Evolutionary conservation across 2,888 invertebrate species (phyloP).

Genomic region (Hoplodrina ambigua): DNA sequence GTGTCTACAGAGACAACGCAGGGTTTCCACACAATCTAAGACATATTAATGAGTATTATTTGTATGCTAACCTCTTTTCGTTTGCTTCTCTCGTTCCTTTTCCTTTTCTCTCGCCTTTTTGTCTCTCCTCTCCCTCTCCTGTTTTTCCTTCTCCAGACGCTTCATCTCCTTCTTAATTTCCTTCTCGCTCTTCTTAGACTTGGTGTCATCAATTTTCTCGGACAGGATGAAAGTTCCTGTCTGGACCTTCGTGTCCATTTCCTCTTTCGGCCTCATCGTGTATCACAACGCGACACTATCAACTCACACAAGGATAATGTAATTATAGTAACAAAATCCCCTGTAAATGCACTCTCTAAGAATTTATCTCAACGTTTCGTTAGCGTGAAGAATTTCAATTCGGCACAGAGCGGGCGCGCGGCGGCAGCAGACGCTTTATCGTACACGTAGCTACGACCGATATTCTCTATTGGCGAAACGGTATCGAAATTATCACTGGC

Average conservation of each 20-base stretch:
- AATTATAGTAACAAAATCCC: constrained; percentile 76
- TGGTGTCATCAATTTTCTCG: constrained; percentile 89
- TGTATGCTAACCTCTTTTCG: constrained; percentile 82
- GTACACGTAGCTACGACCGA: constrained; percentile 71
- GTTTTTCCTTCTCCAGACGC: constrained; percentile 87
- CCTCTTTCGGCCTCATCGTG: constrained; percentile 87
- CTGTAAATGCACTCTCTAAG: constrained; percentile 77
- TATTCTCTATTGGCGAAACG: constrained; percentile 81
- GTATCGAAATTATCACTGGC: constrained; percentile 84
- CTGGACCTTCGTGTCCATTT: constrained; percentile 82
- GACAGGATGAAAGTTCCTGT: constrained; percentile 90
- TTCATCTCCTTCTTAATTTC: constrained; percentile 89
- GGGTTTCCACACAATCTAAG: constrained; percentile 41
- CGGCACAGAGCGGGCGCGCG: constrained; percentile 74
- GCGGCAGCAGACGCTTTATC: constrained; percentile 74
- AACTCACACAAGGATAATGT: constrained; percentile 76
- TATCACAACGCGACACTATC: constrained; percentile 62
- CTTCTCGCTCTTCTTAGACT: constrained; percentile 86
- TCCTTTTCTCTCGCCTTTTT: constrained; percentile 89
- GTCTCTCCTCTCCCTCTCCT: constrained; percentile 87
- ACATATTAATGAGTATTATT: constrained; percentile 29
- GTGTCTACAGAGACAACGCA: constrained; percentile 53
- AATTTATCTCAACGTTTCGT: constrained; percentile 75
- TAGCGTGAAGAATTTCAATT: constrained; percentile 77
- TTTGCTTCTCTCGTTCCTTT: constrained; percentile 85